Conservation (phyloP, 2,888 invertebrate genomes). For the Erebia ligea region DNA sequence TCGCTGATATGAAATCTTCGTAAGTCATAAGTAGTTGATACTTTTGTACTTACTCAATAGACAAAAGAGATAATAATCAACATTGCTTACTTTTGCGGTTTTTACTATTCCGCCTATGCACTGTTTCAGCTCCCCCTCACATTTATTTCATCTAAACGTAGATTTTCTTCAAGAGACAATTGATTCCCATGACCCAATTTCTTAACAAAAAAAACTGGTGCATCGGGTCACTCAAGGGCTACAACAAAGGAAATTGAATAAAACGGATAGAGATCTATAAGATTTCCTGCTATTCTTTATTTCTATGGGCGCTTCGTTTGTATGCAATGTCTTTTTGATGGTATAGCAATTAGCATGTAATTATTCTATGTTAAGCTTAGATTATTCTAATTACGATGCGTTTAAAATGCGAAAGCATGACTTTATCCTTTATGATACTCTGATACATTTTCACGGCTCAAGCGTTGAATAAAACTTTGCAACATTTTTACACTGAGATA, state of each 20-base stretch:
- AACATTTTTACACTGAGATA: too few species aligned
- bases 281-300: not conserved
- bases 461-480: too few species aligned
- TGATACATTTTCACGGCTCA: too few species aligned
- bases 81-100: not conserved
- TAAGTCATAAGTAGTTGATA: too few species aligned
- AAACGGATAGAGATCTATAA: conserved; percentile 1
- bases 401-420: too few species aligned
- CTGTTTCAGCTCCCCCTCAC: not conserved
- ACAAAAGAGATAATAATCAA: not conserved
- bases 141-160: not conserved
- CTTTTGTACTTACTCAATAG: not conserved
- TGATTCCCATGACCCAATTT: conserved; percentile 19
- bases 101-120: not conserved
- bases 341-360: too few species aligned
- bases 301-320: not conserved
- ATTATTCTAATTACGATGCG: too few species aligned
- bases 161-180: conserved; percentile 9
- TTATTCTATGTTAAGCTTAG: too few species aligned
- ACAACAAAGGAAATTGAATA: conserved; percentile 1
- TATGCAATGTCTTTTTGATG: not conserved
- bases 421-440: too few species aligned
- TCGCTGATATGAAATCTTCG: too few species aligned
- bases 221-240: conserved; percentile 5
- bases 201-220: conserved; percentile 16